Percentiles rank a stretch among this genome's conserved stretches.
phyloP scores from a whole-genome alignment of 2,113 vertebrate genomes.

The Heliornis fulica region DNA sequence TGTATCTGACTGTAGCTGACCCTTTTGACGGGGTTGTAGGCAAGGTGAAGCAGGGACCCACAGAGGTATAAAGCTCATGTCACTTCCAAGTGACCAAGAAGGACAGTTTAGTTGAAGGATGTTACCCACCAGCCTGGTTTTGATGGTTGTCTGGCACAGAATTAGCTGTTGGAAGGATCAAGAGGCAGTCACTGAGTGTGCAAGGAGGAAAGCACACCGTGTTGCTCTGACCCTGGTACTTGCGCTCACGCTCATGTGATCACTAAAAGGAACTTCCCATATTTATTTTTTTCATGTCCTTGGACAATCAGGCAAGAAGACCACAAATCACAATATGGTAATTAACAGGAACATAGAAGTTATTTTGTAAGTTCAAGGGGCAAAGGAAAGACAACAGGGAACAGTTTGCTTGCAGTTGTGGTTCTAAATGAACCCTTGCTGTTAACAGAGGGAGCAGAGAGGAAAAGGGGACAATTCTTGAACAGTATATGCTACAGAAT shows the following conservation, averaged over 20 bases:
- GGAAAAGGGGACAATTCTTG: background rate
- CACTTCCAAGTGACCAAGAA: rapidly evolving
- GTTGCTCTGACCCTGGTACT: background rate
- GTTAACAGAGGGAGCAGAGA: background rate
- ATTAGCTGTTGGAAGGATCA: background rate
- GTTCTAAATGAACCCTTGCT: background rate
- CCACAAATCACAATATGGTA: background rate
- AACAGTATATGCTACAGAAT: too few species aligned
- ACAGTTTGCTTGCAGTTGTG: background rate
- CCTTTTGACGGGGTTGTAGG: rapidly evolving
- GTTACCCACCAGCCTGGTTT: rapidly evolving
- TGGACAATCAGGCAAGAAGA: background rate
- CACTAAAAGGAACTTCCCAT: background rate
- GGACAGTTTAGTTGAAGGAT: background rate
- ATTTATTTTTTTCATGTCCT: background rate
- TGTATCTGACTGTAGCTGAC: background rate
- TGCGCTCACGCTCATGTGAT: rapidly evolving
- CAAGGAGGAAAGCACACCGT: rapidly evolving
- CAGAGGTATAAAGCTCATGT: rapidly evolving
- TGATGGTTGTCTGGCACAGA: rapidly evolving
- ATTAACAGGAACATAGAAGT: background rate
- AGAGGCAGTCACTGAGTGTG: rapidly evolving
- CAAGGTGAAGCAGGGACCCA: background rate
- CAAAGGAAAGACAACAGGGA: background rate
- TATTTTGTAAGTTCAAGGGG: background rate